A percentile compares a stretch with the other conserved stretches of the same genome.
Conservation (phyloP, 2,797 vertebrate species). For the Periparus ater region DNA sequence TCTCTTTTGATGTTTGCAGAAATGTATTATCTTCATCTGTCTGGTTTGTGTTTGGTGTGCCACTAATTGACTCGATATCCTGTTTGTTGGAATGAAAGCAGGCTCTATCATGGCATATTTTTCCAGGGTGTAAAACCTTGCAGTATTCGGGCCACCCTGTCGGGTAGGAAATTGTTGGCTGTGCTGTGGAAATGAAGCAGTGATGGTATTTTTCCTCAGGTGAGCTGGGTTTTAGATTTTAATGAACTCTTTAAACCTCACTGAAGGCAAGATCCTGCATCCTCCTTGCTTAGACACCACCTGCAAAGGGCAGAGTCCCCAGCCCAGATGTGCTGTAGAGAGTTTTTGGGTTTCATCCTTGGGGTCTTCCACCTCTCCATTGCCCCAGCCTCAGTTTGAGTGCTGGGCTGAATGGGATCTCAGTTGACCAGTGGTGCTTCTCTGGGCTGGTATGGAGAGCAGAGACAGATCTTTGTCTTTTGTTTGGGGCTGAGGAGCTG, state of each 20-base stretch:
- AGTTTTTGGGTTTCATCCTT: not conserved
- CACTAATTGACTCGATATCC: slow-evolving; percentile 70
- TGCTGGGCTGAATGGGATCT: not conserved
- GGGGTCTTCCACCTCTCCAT: not conserved
- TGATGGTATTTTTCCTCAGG: not conserved
- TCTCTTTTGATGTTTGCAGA: slow-evolving; percentile 69
- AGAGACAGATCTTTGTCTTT: not conserved
- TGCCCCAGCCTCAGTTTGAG: fast-evolving
- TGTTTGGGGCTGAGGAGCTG: not conserved
- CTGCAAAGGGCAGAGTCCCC: not conserved
- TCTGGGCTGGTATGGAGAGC: not conserved
- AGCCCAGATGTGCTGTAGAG: not conserved
- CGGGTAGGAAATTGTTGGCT: not conserved
- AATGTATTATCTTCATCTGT: slow-evolving; percentile 70
- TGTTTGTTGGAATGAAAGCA: slow-evolving; percentile 53
- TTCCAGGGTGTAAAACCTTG: slow-evolving; percentile 42
- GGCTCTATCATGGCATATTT: not conserved
- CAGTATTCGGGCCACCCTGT: not conserved
- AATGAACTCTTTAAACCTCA: not conserved
- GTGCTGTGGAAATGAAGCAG: not conserved
- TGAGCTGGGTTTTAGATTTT: not conserved
- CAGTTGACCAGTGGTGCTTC: not conserved
- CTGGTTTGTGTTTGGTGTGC: slow-evolving; percentile 62
- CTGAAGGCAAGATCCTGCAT: not conserved
- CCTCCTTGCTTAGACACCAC: not conserved